phyloP scores from a whole-genome alignment of 2,797 vertebrate genomes.

The Parambassis ranga region DNA sequence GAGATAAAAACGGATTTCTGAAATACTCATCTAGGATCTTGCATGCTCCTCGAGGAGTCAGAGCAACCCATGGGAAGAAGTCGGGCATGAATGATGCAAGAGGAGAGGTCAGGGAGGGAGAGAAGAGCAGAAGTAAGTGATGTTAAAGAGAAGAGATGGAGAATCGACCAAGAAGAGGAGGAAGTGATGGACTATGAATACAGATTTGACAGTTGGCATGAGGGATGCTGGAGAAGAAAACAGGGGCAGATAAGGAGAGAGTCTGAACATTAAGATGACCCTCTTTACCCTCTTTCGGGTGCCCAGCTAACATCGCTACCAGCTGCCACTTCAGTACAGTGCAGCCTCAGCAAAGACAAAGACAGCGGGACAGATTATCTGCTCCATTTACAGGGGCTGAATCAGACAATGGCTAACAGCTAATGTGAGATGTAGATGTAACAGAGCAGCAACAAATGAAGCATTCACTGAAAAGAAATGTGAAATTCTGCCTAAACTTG shows the following conservation, averaged over 20 bases:
- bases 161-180: not conserved
- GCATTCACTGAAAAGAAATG: not conserved
- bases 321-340: constrained; percentile 6
- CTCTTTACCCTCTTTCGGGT: constrained; percentile 16
- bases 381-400: constrained; percentile 37
- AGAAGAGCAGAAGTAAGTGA: not conserved
- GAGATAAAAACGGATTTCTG: not conserved
- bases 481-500: not conserved
- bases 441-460: not conserved
- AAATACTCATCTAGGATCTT: not conserved
- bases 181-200: not conserved
- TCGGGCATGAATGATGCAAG: constrained; percentile 17
- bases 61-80: not conserved
- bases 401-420: constrained; percentile 21
- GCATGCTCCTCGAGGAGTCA: not conserved
- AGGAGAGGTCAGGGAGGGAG: not conserved
- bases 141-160: constrained; percentile 16
- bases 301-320: constrained; percentile 18
- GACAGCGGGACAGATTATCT: constrained; percentile 26
- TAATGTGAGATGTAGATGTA: not conserved
- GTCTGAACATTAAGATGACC: constrained; percentile 5
- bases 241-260: not conserved
- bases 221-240: not conserved
- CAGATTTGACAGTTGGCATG: constrained; percentile 29
- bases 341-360: constrained; percentile 43